Base-by-base conservation (phyloP, 1,140 invertebrate genomes). In the Drosophila pandora region DNA sequence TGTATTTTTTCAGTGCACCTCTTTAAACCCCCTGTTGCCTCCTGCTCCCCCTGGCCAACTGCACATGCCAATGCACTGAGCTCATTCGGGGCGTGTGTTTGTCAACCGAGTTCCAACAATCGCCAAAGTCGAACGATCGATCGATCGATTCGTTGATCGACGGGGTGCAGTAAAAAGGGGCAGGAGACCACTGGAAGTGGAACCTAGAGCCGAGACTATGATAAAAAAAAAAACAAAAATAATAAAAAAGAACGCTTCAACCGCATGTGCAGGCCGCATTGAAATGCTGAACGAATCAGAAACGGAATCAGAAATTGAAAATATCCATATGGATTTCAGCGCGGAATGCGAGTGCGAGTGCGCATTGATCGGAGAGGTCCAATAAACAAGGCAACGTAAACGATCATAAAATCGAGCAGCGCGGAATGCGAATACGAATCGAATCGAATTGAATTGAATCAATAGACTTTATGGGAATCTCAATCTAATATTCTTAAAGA, bases 41-140 rank as follows among this genome's bases (percentile, higher is more conserved):
- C 23, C 41, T 7, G 9, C 23, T 10, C 25, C 60, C 59, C 54
- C 85, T 17, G 17, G 67, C 68, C 78, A 78, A 87, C 78, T 79
- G 83, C 65, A 69, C 79, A 87, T 87, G 83, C 82, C 82, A 82
- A 63, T 88, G 83, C 82, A 87, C 78, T 85, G 81, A 85, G 81
- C 81, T 85, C 81, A 85, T 85, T 81, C 63, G 67, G 39, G 70
- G 57, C 63, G 75, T 83, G 80, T 76, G 49, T 80, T 77, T 80
- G 78, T 80, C 79, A 79, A 79, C 63, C 69, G 79, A 83, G 78
- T 80, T 79, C 58, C 79, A 72, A 45, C 65, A 72, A 72, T 55
- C 78, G 78, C 76, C 55, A 62, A 78, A 63, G 75, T 79, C 75
- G 76, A 23, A 62, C 65, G 34, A 25, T 10, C 59, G 63, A 67